Conservation (phyloP, 2,797 vertebrate species). For the Enteromius trimaculatus region DNA sequence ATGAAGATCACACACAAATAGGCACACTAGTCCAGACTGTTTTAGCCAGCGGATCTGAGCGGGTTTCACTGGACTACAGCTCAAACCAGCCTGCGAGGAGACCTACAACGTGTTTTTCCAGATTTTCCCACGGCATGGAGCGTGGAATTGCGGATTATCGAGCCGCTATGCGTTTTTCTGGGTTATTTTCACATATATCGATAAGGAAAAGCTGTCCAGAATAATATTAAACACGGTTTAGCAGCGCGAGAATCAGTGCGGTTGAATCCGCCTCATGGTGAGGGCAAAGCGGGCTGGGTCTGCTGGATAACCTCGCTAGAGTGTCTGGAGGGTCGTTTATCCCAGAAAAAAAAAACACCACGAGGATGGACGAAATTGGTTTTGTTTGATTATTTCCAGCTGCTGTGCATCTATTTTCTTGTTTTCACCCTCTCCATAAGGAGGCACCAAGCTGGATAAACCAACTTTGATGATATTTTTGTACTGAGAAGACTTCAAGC, state of each 20-base stretch:
- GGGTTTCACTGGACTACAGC: constrained; percentile 35
- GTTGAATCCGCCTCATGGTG: constrained; percentile 56
- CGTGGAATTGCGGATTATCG: constrained; percentile 84
- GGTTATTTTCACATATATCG: constrained; percentile 59
- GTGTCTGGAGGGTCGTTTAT: constrained; percentile 24
- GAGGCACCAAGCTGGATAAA: background rate
- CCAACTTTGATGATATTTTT: constrained; percentile 16
- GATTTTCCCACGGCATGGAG: constrained; percentile 83
- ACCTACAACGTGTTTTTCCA: constrained; percentile 24
- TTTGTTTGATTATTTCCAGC: background rate
- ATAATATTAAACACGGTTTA: constrained; percentile 4
- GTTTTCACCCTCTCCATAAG: background rate
- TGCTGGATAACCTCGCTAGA: constrained; percentile 51
- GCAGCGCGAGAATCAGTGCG: constrained; percentile 31
- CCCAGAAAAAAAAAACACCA: constrained; percentile 3
- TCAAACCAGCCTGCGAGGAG: constrained; percentile 40
- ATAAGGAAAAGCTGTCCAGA: constrained; percentile 43
- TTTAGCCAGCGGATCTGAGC: constrained; percentile 14
- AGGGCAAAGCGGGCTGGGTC: constrained; percentile 70
- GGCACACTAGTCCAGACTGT: constrained; percentile 11
- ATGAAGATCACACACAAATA: constrained; percentile 22
- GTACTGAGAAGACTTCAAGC: constrained; percentile 18
- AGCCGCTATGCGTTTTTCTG: constrained; percentile 67
- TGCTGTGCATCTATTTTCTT: background rate
- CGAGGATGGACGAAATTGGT: background rate